Conservation (phyloP, 1,140 invertebrate genomes). For the Camponotus vicinus region DNA sequence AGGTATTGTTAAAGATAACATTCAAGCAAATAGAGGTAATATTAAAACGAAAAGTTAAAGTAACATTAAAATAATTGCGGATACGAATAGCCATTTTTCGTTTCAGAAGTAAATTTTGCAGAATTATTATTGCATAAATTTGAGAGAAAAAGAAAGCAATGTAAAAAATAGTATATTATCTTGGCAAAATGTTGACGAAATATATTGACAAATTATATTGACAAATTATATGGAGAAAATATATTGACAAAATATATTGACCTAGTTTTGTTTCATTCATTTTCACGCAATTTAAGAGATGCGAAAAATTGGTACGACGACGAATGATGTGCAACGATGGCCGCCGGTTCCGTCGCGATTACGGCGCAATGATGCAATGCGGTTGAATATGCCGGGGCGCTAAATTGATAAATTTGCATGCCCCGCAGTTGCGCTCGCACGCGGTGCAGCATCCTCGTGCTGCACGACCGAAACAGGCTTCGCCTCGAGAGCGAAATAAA, state of each 20-base stretch:
- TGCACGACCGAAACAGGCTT: constrained; percentile 26
- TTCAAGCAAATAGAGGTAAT: too few species aligned
- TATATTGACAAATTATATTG: neutral
- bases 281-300: neutral
- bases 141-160: neutral
- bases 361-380: constrained; percentile 76
- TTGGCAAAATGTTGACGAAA: neutral
- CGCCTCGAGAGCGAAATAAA: constrained; percentile 53
- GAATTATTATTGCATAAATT: neutral
- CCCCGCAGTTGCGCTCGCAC: constrained; percentile 38
- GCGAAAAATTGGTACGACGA: neutral
- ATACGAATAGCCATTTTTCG: neutral
- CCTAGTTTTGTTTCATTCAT: neutral
- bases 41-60: too few species aligned
- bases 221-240: neutral
- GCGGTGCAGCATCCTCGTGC: constrained; percentile 2
- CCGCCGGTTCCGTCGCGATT: constrained; percentile 65
- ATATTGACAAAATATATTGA: neutral
- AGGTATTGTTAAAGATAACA: neutral
- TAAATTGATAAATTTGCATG: constrained; percentile 86
- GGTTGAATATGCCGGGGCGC: constrained; percentile 76
- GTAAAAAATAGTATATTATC: neutral
- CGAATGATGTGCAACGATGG: constrained; percentile 36
- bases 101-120: neutral
- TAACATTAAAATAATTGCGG: too few species aligned